Evolutionary conservation across 2,113 vertebrate species (phyloP).

Genomic region (Phaethon lepturus): DNA sequence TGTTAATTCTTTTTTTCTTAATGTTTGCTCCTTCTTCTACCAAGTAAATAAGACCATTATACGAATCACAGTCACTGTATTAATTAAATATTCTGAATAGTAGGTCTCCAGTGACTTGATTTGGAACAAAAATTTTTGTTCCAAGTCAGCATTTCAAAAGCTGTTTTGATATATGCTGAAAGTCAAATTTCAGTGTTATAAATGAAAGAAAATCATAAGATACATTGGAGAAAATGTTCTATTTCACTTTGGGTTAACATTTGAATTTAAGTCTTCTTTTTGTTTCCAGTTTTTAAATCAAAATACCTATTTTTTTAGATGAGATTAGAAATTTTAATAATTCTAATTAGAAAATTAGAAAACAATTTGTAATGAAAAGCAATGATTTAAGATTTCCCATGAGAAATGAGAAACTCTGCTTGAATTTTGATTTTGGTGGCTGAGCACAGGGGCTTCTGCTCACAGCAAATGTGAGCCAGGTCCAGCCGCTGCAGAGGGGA

Average conservation of each 20-base stretch:
- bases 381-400: fast-evolving
- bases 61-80: neutral
- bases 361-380: neutral
- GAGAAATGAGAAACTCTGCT: neutral
- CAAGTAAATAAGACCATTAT: neutral
- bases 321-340: no score
- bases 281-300: neutral
- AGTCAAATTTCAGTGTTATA: neutral
- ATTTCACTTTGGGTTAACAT: neutral
- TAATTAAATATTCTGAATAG: neutral
- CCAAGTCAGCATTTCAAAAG: neutral
- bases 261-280: neutral
- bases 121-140: neutral
- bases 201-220: neutral
- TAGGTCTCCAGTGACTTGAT: neutral
- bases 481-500: no score
- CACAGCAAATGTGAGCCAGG: neutral
- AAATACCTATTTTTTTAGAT: neutral
- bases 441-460: neutral
- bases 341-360: neutral
- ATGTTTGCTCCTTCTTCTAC: neutral
- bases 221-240: neutral
- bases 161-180: neutral
- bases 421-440: neutral
- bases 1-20: neutral